Evolutionary conservation across 2,113 vertebrate species (phyloP).

Genomic region (Phylloscopus whistleri): DNA sequence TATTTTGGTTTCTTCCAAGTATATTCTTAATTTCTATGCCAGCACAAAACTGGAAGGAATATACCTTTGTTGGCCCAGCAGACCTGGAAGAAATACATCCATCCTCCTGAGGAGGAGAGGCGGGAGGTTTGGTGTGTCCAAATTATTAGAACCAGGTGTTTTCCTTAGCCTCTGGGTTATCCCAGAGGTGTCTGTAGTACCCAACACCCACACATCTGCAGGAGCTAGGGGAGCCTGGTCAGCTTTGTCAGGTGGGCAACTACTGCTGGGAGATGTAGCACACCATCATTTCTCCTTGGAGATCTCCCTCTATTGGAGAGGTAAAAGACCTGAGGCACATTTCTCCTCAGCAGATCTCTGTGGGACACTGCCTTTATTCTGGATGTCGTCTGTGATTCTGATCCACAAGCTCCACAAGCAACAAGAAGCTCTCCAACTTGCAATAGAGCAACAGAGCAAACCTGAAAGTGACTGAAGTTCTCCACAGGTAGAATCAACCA

Average conservation of each 20-base stretch:
- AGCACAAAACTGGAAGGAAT: background rate
- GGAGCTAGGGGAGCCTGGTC: background rate
- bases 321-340: background rate
- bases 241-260: background rate
- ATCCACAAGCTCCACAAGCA: background rate
- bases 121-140: background rate
- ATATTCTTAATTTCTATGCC: background rate
- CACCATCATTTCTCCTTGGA: background rate
- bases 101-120: background rate
- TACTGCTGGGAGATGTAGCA: background rate
- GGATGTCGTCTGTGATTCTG: background rate
- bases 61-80: background rate
- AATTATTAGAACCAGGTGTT: background rate
- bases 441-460: fast-evolving
- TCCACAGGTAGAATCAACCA: background rate
- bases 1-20: background rate
- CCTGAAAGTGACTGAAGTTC: background rate
- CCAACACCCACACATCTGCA: background rate
- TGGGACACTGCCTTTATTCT: background rate
- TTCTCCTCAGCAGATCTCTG: background rate
- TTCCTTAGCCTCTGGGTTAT: background rate
- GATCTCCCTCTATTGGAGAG: fast-evolving
- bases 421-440: background rate
- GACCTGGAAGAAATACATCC: background rate
- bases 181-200: background rate